phyloP scores from a whole-genome alignment of 1,140 invertebrate species.

The Drosophila erecta region DNA sequence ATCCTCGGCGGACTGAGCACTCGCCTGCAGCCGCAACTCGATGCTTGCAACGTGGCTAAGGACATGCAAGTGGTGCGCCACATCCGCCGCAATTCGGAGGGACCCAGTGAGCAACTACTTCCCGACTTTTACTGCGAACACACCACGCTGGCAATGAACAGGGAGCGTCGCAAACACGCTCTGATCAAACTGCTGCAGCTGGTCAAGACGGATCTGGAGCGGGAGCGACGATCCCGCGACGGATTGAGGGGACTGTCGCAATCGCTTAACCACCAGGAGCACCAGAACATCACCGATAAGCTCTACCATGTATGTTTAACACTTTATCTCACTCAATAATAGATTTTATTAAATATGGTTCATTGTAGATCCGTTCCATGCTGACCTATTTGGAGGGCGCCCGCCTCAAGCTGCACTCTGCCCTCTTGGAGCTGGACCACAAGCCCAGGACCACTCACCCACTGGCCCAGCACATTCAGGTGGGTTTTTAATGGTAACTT shows the following conservation, averaged over 20 bases:
- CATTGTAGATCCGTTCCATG: conserved; percentile 93
- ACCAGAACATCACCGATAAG: conserved; percentile 96
- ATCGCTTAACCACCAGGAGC: conserved; percentile 95
- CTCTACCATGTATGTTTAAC: conserved; percentile 90
- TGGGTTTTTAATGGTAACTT: conserved; percentile 5
- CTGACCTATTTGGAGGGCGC: conserved; percentile 96
- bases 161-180: conserved; percentile 93
- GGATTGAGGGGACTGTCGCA: conserved; percentile 95
- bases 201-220: conserved; percentile 93
- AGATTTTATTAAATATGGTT: background rate
- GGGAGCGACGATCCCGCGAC: conserved; percentile 93
- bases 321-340: too few relatives aligned
- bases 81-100: conserved; percentile 84
- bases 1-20: conserved; percentile 86
- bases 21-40: conserved; percentile 70
- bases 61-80: conserved; percentile 82
- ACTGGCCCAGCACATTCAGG: conserved; percentile 91
- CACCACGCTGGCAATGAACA: conserved; percentile 96
- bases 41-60: conserved; percentile 81
- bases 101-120: conserved; percentile 91
- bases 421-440: conserved; percentile 92
- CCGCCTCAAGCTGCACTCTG: conserved; percentile 93
- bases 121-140: conserved; percentile 98
- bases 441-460: conserved; percentile 91
- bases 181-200: conserved; percentile 93